Percentiles rank a stretch among this genome's conserved stretches.
These are phyloP conservation scores for Schizopygopsis malacanthus DNA, from an alignment of 2,797 vertebrate genomes.

Conservation along the genomic window DNA sequence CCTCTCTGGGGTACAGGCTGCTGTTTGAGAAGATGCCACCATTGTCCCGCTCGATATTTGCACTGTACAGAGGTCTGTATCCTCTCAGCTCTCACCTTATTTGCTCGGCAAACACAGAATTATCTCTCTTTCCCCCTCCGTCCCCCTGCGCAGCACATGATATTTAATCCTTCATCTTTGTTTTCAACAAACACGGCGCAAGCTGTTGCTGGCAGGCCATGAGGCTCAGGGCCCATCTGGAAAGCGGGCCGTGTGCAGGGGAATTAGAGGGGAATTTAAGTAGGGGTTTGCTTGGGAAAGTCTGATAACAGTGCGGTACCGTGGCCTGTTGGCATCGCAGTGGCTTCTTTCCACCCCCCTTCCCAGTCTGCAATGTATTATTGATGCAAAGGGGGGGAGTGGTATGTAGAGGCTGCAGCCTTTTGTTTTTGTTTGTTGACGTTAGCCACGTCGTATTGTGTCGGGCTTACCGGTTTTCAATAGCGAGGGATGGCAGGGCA, in stretches of 20 bases:
- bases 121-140: constrained; percentile 60
- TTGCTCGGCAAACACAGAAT: constrained; percentile 68
- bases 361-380: constrained; percentile 65
- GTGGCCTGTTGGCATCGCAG: constrained; percentile 59
- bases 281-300: constrained; percentile 65
- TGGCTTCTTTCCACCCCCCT: constrained; percentile 39
- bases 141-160: constrained; percentile 77
- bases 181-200: constrained; percentile 89
- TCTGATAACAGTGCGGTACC: constrained; percentile 62
- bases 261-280: constrained; percentile 78
- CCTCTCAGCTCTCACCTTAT: constrained; percentile 50
- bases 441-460: constrained; percentile 32
- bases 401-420: constrained; percentile 1
- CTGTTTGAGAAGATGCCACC: constrained; percentile 10
- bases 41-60: constrained; percentile 40
- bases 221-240: constrained; percentile 87
- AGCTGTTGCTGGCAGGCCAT: constrained; percentile 88
- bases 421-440: constrained; percentile 64
- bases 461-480: constrained; percentile 28
- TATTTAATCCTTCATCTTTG: constrained; percentile 92
- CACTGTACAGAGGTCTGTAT: constrained; percentile 31
- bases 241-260: constrained; percentile 81
- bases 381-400: constrained; percentile 58
- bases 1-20: constrained; percentile 7
- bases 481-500: constrained; percentile 12